Evolutionary conservation across 2,888 invertebrate species (phyloP).

Genomic region (Celastrina argiolus): DNA sequence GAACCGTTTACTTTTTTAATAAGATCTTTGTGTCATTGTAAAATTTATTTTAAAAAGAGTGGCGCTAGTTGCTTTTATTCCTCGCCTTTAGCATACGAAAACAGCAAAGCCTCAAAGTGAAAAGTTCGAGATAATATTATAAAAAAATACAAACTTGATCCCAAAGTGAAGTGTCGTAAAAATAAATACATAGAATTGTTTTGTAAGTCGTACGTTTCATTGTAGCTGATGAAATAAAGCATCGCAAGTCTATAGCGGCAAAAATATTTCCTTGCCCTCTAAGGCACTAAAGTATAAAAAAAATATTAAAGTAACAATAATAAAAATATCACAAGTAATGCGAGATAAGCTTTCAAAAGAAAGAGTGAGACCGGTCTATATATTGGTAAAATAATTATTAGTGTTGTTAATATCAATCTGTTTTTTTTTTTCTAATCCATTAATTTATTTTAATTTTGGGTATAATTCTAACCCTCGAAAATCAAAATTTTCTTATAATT

Average conservation of each 20-base stretch:
- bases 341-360: conserved; percentile 3
- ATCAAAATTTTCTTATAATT: too few species aligned
- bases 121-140: background rate
- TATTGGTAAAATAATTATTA: background rate
- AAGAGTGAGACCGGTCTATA: background rate
- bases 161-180: background rate
- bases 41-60: too few species aligned
- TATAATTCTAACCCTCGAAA: background rate
- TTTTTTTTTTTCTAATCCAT: too few species aligned
- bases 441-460: too few species aligned
- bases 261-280: background rate
- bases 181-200: background rate
- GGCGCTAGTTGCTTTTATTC: too few species aligned
- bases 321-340: conserved; percentile 17
- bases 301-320: background rate
- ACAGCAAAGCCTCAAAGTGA: background rate
- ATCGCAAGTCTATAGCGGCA: background rate
- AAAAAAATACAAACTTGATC: background rate
- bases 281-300: background rate
- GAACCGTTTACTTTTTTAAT: too few species aligned
- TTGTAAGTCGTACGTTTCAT: background rate
- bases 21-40: too few species aligned
- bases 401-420: background rate
- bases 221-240: background rate
- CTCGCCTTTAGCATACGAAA: background rate